Base-by-base conservation (phyloP, 1,140 invertebrate species). In the Neodiprion lecontei region DNA sequence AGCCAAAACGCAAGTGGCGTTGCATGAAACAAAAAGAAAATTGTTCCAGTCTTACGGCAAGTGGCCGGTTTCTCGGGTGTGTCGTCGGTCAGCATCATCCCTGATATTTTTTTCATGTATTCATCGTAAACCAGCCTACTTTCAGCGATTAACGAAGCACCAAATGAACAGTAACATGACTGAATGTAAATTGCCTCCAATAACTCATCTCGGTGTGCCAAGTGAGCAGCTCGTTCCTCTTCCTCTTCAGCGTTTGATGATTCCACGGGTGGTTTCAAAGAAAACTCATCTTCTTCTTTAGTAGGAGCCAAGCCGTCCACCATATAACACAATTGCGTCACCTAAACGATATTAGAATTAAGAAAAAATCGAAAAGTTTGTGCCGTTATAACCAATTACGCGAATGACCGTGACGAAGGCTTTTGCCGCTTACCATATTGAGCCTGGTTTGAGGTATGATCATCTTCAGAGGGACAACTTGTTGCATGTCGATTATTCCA, bases 401-500 rank as follows among this genome's bases (percentile, higher is more conserved):
- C 14, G n/a, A 17, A 61, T 61, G n/a, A 61, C 28, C n/a, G 3
- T 8, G 53, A 61, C 11, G n/a, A 61, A 61, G n/a, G n/a, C 21
- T 10, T 14, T 69, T 17, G 40, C 11, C 40, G n/a, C 84, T 83
- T 86, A 95, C 94, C 94, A 97, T 92, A 84, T 97, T 97, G 1
- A 97, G 89, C 72, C 91, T 91, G 1, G 95, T 97, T 86, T 96
- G 94, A 28, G 93, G 93, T 53, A 97, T 92, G 49, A 97, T 94
- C 47, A 92, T 93, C 84, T 94, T 94, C 48, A 97, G 86, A 14
- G 95, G 95, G 68, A 90, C 88, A 23, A 93, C 91, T 83, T 93
- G 92, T 68, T 93, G 91, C 73, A 93, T 90, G 5, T 95, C 95
- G 61, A 94, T 87, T 67, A 93, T 84, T 7, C 95, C 96, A 78